Evolutionary conservation across 2,888 invertebrate species (phyloP).

Genomic region (Sesamia inferens): DNA sequence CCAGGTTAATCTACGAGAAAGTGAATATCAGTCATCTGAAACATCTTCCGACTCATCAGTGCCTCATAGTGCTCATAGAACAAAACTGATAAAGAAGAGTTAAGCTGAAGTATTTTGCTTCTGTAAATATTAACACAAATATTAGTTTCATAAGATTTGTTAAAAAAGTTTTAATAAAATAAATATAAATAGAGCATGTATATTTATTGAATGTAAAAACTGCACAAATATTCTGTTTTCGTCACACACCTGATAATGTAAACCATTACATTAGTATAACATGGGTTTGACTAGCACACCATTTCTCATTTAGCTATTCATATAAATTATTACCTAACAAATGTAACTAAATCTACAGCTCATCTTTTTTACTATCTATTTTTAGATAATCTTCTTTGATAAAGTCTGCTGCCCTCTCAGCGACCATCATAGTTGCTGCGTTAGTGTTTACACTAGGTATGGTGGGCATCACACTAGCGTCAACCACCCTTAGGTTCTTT

Average conservation of each 20-base stretch:
- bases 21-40: slow-evolving; percentile 33
- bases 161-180: slow-evolving; percentile 12
- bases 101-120: slow-evolving; percentile 2
- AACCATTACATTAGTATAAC: slow-evolving; percentile 3
- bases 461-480: slow-evolving; percentile 86
- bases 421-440: slow-evolving; percentile 86
- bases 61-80: slow-evolving; percentile 6
- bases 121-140: slow-evolving; percentile 39
- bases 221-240: slow-evolving; percentile 3
- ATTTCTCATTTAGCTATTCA: slow-evolving; percentile 5
- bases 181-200: background rate
- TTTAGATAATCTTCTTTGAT: slow-evolving; percentile 77
- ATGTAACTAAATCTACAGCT: slow-evolving; percentile 67
- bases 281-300: slow-evolving; percentile 39
- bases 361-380: slow-evolving; percentile 69
- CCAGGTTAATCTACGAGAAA: slow-evolving; percentile 43
- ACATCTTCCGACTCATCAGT: slow-evolving; percentile 33
- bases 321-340: slow-evolving; percentile 3
- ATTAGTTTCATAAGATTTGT: slow-evolving; percentile 5
- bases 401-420: slow-evolving; percentile 84
- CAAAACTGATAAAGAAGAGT: slow-evolving; percentile 26
- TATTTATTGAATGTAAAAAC: background rate
- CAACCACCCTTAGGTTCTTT: slow-evolving; percentile 78
- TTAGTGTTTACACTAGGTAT: slow-evolving; percentile 85
- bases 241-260: slow-evolving; percentile 4